Percentiles rank a stretch among this genome's conserved stretches.
phyloP scores from a whole-genome alignment of 2,797 vertebrate species.

The Cynodonichthys magdalenae region DNA sequence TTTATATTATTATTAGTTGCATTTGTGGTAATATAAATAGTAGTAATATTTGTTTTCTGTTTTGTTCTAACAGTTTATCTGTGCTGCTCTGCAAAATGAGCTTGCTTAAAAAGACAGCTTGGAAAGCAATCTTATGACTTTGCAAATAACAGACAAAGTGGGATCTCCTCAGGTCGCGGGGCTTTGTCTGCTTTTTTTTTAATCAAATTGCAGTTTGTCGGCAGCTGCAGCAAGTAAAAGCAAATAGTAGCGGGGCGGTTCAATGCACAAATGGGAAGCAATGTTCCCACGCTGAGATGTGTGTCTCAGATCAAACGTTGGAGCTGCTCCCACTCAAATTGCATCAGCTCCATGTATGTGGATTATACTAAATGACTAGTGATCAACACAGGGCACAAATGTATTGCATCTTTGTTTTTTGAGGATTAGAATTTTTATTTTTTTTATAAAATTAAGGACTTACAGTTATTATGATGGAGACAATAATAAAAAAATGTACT shows the following conservation, averaged over 20 bases:
- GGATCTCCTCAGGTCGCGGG: slow-evolving; percentile 42
- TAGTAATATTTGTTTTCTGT: slow-evolving; percentile 38
- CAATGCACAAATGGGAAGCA: slow-evolving; percentile 44
- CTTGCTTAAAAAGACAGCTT: slow-evolving; percentile 35
- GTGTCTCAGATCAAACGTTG: slow-evolving; percentile 38
- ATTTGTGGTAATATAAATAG: background rate
- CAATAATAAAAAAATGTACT: slow-evolving; percentile 4
- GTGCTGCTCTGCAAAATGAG: slow-evolving; percentile 18
- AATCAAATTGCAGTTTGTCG: slow-evolving; percentile 66
- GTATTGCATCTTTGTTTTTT: no score
- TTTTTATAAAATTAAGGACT: background rate
- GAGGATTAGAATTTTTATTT: no score
- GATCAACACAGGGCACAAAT: no score
- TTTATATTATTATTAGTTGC: background rate
- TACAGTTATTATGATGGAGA: slow-evolving; percentile 1
- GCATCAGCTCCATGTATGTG: slow-evolving; percentile 17
- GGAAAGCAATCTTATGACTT: slow-evolving; percentile 25
- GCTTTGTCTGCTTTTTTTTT: slow-evolving; percentile 46
- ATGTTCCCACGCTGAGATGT: slow-evolving; percentile 23
- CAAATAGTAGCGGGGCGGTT: slow-evolving; percentile 40
- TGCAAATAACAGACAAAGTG: slow-evolving; percentile 36
- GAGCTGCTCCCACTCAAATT: slow-evolving; percentile 23
- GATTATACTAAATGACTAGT: slow-evolving; percentile 4
- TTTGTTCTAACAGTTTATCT: slow-evolving; percentile 23
- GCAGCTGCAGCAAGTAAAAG: slow-evolving; percentile 55